Percentiles rank a stretch among this genome's conserved stretches.
Evolutionary conservation across 2,888 invertebrate species (phyloP).

Genomic region (Caenorhabditis sp.): DNA sequence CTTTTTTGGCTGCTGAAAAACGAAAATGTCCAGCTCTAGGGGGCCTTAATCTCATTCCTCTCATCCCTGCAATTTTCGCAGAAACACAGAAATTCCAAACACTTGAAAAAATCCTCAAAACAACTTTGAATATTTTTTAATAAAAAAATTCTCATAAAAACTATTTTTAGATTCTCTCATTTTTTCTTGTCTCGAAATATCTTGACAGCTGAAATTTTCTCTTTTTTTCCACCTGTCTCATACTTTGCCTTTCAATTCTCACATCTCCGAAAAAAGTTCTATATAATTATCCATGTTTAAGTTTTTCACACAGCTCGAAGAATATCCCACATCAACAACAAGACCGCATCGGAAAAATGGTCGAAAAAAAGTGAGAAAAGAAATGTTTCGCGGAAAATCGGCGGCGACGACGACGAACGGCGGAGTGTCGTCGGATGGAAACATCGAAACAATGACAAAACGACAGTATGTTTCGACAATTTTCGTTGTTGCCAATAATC

Average conservation of each 20-base stretch:
- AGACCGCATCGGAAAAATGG: too few relatives aligned
- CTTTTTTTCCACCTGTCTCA: not conserved
- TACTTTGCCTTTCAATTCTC: not conserved
- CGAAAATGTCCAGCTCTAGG: too few relatives aligned
- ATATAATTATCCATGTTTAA: not conserved
- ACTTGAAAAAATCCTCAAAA: too few relatives aligned
- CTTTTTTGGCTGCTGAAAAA: too few relatives aligned
- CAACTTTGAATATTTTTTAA: too few relatives aligned
- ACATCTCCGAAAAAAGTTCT: not conserved
- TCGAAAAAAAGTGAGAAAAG: not conserved
- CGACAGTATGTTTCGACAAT: conserved; percentile 20
- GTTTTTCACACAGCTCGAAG: not conserved
- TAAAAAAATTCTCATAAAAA: not conserved
- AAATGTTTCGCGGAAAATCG: conserved; percentile 4
- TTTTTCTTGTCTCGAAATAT: not conserved
- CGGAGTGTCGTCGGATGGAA: not conserved
- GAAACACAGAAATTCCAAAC: too few relatives aligned
- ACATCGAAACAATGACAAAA: not conserved
- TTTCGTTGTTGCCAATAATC: conserved; percentile 29
- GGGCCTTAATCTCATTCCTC: too few relatives aligned
- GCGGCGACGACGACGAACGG: not conserved
- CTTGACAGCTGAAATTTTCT: not conserved
- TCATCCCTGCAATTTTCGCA: too few relatives aligned
- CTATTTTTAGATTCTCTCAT: not conserved
- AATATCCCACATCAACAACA: not conserved